A percentile compares a stretch with the other conserved stretches of the same genome.
Evolutionary conservation across 1,140 invertebrate genomes (phyloP).

Genomic region (Ephestia elutella): DNA sequence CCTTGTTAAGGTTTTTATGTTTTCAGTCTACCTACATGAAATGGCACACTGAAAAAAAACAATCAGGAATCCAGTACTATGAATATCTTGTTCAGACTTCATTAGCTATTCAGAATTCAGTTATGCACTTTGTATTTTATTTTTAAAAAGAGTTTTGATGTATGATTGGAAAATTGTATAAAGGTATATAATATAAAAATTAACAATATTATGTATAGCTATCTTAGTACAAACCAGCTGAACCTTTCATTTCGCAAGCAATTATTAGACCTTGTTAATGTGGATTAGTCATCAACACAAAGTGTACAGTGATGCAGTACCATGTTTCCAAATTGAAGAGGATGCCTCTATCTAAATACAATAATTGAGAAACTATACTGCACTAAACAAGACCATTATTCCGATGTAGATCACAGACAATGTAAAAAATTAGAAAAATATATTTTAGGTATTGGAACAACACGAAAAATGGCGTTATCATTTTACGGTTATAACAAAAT

Average conservation of each 20-base stretch:
- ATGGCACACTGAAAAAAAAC: too few species aligned
- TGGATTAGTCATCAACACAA: conserved; percentile 63
- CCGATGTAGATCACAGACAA: too few species aligned
- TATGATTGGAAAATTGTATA: too few species aligned
- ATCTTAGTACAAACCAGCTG: too few species aligned
- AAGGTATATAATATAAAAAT: background rate
- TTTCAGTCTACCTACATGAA: too few species aligned
- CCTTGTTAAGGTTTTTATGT: too few species aligned
- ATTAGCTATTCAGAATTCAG: too few species aligned
- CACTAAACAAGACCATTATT: background rate
- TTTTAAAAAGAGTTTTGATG: too few species aligned
- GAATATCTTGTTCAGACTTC: too few species aligned
- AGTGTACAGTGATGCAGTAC: conserved; percentile 15
- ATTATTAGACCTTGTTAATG: conserved; percentile 60
- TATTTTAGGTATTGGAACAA: conserved; percentile 19
- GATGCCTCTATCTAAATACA: background rate
- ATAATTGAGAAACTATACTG: background rate
- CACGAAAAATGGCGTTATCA: conserved; percentile 66
- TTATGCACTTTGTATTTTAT: too few species aligned
- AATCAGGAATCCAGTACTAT: too few species aligned
- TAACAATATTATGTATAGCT: background rate
- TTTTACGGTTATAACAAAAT: conserved; percentile 34
- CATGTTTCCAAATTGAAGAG: conserved; percentile 13
- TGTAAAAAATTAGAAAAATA: background rate
- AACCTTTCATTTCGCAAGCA: conserved; percentile 34